phyloP scores from a whole-genome alignment of 2,797 vertebrate species.

The Poecilia velifera region DNA sequence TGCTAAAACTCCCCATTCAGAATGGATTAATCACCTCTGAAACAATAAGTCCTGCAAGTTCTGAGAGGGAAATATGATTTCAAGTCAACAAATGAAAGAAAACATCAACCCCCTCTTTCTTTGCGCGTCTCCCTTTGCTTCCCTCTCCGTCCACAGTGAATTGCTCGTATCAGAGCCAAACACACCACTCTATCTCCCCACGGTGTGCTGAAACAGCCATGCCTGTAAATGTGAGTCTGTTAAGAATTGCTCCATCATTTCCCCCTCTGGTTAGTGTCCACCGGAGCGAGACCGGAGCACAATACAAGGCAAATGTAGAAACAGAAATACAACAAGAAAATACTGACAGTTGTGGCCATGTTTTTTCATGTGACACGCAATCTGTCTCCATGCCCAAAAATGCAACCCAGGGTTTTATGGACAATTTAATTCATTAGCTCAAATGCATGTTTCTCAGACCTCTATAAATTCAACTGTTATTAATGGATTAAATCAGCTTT shows the following conservation, averaged over 20 bases:
- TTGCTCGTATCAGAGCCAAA: slow-evolving; percentile 66
- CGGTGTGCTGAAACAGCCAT: slow-evolving; percentile 51
- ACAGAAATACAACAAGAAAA: slow-evolving; percentile 48
- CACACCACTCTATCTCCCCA: slow-evolving; percentile 57
- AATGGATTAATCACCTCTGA: slow-evolving; percentile 20
- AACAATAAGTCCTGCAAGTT: slow-evolving; percentile 26
- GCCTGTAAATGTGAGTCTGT: slow-evolving; percentile 43
- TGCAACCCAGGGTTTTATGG: background rate
- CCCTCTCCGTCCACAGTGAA: slow-evolving; percentile 37
- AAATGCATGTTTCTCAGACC: background rate
- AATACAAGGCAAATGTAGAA: slow-evolving; percentile 51
- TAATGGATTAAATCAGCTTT: background rate
- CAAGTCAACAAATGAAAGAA: slow-evolving; percentile 17
- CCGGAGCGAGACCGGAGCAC: slow-evolving; percentile 57
- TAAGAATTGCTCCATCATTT: slow-evolving; percentile 65
- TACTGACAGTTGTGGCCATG: slow-evolving; percentile 10
- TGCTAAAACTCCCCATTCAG: slow-evolving; percentile 16
- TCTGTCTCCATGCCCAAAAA: background rate
- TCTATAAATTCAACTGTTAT: background rate
- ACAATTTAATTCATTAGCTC: background rate
- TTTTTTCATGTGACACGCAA: background rate
- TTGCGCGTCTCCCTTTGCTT: background rate
- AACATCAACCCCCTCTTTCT: background rate
- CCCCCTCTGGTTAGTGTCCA: slow-evolving; percentile 60
- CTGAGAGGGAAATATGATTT: slow-evolving; percentile 15